A percentile compares a stretch with the other conserved stretches of the same genome.
Evolutionary conservation across 1,140 invertebrate species (phyloP).

Genomic region (Planococcus citri): DNA sequence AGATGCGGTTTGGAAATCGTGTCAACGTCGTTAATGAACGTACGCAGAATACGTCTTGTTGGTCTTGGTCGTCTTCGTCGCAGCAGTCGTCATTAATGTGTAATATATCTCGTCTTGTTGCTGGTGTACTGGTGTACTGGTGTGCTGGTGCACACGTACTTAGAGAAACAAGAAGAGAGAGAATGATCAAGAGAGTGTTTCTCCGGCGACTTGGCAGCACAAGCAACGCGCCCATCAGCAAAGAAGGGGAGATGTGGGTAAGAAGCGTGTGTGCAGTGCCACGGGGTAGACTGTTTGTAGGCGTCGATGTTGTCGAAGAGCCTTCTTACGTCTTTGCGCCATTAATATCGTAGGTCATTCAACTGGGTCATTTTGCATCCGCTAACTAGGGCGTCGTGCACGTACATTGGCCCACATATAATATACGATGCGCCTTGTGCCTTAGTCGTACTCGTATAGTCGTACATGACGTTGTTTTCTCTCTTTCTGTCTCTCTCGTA

Average conservation of each 20-base stretch:
- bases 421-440: no score
- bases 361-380: slow-evolving; percentile 19
- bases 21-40: background rate
- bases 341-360: slow-evolving; percentile 20
- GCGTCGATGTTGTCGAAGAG: background rate
- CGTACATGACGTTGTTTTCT: background rate
- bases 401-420: slow-evolving; percentile 15
- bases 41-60: background rate
- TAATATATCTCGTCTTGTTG: no score
- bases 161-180: no score
- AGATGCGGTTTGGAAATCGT: background rate
- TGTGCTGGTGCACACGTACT: no score
- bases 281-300: background rate
- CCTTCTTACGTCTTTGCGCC: background rate
- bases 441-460: background rate
- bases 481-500: no score
- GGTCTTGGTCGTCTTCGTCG: no score
- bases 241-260: no score
- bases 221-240: no score
- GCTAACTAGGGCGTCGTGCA: slow-evolving; percentile 16
- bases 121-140: no score
- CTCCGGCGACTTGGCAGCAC: no score
- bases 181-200: no score
- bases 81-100: no score
- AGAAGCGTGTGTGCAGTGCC: background rate